Conservation (phyloP, 2,113 vertebrate species). For the Corydoras maculifer region DNA sequence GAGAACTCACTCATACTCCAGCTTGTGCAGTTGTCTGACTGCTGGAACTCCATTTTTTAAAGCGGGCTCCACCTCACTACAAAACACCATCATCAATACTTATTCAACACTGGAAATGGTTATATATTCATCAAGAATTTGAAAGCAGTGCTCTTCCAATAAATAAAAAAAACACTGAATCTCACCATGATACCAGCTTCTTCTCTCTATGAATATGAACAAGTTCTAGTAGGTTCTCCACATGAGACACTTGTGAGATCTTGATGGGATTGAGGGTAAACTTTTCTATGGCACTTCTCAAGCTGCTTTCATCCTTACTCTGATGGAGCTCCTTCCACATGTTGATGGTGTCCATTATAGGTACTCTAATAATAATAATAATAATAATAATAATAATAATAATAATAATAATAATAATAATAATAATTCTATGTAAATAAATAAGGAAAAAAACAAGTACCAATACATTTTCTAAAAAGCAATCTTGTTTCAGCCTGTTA, state of each 20-base stretch:
- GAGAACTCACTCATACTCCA: slow-evolving; percentile 72
- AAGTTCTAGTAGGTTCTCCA: slow-evolving; percentile 73
- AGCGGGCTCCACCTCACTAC: slow-evolving; percentile 45
- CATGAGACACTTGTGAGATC: slow-evolving; percentile 71
- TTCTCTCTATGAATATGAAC: slow-evolving; percentile 71
- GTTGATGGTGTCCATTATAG: slow-evolving; percentile 71
- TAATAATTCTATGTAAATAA: too few species aligned
- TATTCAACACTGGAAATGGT: not conserved
- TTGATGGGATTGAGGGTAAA: slow-evolving; percentile 83
- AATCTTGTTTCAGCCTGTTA: too few species aligned
- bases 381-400: not conserved
- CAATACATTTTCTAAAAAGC: too few species aligned
- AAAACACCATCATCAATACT: slow-evolving; percentile 16
- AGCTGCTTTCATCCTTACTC: slow-evolving; percentile 53
- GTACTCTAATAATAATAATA: slow-evolving; percentile 61
- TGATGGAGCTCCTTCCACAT: slow-evolving; percentile 78
- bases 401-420: too few species aligned
- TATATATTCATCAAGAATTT: not conserved
- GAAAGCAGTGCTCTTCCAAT: too few species aligned
- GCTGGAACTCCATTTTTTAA: slow-evolving; percentile 70
- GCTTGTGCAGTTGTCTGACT: slow-evolving; percentile 70
- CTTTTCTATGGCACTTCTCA: slow-evolving; percentile 68
- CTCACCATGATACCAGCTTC: slow-evolving; percentile 64
- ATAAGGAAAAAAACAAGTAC: too few species aligned
- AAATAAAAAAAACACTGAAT: not conserved